A percentile compares a stretch with the other conserved stretches of the same genome.
Conservation (phyloP, 2,113 vertebrate genomes). For the Thunnus maccoyii region DNA sequence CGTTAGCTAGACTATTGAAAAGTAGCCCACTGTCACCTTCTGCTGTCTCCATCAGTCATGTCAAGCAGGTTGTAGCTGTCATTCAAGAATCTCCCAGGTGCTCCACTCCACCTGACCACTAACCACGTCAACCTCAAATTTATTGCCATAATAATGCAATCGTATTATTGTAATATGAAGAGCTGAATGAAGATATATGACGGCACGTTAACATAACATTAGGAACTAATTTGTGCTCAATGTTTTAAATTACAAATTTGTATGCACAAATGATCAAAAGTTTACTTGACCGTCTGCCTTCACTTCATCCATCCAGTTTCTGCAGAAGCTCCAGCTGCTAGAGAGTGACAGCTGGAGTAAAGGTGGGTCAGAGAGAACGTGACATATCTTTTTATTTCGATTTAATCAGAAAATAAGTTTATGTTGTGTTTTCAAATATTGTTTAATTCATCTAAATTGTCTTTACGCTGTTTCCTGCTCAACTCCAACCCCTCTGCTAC, state of each 20-base stretch:
- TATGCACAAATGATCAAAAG: not conserved
- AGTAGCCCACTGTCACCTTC: too few species aligned
- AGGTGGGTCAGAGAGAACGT: not conserved
- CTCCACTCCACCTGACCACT: too few species aligned
- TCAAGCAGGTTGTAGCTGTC: too few species aligned
- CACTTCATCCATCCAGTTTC: not conserved
- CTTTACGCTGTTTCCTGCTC: conserved; percentile 9
- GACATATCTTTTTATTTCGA: not conserved
- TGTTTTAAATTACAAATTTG: not conserved
- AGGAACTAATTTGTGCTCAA: not conserved
- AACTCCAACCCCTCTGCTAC: not conserved
- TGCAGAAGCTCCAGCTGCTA: not conserved
- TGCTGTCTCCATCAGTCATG: too few species aligned
- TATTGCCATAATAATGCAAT: too few species aligned
- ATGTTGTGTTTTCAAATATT: too few species aligned
- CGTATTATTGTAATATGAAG: too few species aligned
- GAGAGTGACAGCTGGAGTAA: not conserved
- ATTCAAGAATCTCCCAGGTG: too few species aligned
- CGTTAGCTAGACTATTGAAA: too few species aligned
- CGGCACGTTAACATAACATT: not conserved
- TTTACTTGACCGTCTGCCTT: not conserved
- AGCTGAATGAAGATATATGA: too few species aligned
- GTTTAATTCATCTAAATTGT: not conserved
- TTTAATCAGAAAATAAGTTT: too few species aligned
- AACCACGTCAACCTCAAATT: too few species aligned